Evolutionary conservation across 2,113 vertebrate species (phyloP).

Genomic region (Seriola rivoliana): DNA sequence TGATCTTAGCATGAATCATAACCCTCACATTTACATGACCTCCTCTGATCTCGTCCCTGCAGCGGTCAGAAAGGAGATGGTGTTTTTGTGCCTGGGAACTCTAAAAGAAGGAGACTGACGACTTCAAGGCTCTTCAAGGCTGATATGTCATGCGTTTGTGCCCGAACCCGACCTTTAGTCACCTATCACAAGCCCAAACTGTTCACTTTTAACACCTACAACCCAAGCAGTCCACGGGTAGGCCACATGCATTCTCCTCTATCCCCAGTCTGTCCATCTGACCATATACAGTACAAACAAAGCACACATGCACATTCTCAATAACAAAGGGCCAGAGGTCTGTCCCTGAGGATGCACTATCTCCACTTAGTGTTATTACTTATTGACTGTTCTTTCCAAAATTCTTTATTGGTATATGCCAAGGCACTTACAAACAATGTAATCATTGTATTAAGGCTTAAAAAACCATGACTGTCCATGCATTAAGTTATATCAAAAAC

Average conservation of each 20-base stretch:
- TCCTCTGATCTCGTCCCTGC: conserved; percentile 57
- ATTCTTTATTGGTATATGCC: not conserved
- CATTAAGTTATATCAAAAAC: not conserved
- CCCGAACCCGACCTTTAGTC: conserved; percentile 91
- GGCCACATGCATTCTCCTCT: conserved; percentile 2
- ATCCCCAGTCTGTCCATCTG: not conserved
- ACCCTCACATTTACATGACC: conserved; percentile 21
- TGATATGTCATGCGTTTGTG: conserved; percentile 83
- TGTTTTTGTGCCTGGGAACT: conserved; percentile 74
- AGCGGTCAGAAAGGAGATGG: conserved; percentile 83
- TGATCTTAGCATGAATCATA: conserved; percentile 5
- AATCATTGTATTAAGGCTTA: no score
- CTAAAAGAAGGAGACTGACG: conserved; percentile 86
- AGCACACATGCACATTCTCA: not conserved
- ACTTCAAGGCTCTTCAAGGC: conserved; percentile 79
- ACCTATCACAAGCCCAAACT: conserved; percentile 90
- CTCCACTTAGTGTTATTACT: not conserved
- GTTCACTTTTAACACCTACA: conserved; percentile 81
- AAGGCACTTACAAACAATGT: no score
- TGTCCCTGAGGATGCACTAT: not conserved
- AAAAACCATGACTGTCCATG: no score
- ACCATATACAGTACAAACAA: not conserved
- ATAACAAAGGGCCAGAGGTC: not conserved
- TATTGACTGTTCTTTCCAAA: not conserved
- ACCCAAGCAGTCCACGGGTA: conserved; percentile 80